Base-by-base conservation (phyloP, 2,113 vertebrate genomes). In the Piaya cayana region DNA sequence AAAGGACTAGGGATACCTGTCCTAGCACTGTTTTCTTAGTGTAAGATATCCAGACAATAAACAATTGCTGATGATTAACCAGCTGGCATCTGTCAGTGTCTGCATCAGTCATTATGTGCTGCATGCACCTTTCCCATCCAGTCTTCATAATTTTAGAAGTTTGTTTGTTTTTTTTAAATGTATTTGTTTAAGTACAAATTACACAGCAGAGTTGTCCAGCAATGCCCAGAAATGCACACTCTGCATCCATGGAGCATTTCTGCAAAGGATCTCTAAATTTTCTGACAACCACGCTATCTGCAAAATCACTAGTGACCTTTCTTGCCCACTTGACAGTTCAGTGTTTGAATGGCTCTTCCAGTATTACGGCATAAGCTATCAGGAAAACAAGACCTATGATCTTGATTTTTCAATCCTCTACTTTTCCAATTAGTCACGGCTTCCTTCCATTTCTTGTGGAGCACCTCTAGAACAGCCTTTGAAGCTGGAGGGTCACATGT, bases 391-490 rank as follows among this genome's bases (percentile, higher is more conserved):
- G 49, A 97, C 87, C 75, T 69, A 43, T 21, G 60, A 84, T 70
- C 78, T 90, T 5, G 32, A 37, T 67, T 93, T 94, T 88, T 94
- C 84, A 83, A 45, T 70, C 92, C 71, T 72, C 77, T 42, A 76
- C 64, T 93, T 80, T 88, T 64, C 85, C 96, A 87, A 55, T 88
- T 92, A 88, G 79, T 70, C 78, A 94, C 26, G 20, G 83, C 58
- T 89, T 72, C 55, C 79, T 82, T 92, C 70, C 91, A 81, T 58
- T 77, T 75, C 84, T 88, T 5, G 16, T 36, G 32, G 37, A 85
- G 83, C 69, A 83, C 92, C 88, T 86, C 88, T 76, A 80, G 68
- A 83, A 36, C 76, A 74, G 63, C 59, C 75, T 90, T 77, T 81
- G 92, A 88, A 86, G 86, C 59, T 9, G 32, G 20, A 94, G 82